These are phyloP conservation scores for Brachyistius frenatus DNA, from an alignment of 2,113 vertebrate genomes.

Conservation along the genomic window DNA sequence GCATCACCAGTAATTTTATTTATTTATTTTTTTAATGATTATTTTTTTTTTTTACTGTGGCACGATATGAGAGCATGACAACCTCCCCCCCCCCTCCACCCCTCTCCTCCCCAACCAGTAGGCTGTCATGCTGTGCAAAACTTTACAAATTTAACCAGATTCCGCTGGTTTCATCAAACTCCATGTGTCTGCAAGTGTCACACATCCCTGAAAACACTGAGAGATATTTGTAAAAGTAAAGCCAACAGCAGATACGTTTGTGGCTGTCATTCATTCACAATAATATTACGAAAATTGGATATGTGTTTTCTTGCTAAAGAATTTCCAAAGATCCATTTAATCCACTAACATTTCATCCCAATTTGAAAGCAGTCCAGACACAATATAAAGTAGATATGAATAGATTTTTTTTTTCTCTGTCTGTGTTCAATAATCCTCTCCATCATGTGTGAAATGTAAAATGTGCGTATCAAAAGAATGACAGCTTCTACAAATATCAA, in stretches of 20 bases:
- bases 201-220: not conserved
- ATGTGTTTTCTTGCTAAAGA: not conserved
- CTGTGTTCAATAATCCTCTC: not conserved
- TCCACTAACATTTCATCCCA: not conserved
- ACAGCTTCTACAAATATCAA: conserved; percentile 72
- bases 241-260: not conserved
- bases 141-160: conserved; percentile 60
- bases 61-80: conserved; percentile 40
- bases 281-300: not conserved
- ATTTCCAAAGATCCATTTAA: not conserved
- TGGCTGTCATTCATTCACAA: not conserved
- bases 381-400: conserved; percentile 27
- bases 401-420: not conserved
- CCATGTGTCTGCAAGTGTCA: conserved; percentile 6
- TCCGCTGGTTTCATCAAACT: conserved; percentile 37
- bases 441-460: conserved; percentile 42
- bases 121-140: conserved; percentile 61
- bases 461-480: conserved; percentile 48
- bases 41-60: conserved; percentile 11
- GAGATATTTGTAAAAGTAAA: conserved; percentile 10
- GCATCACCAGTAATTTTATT: conserved; percentile 34
- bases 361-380: conserved; percentile 6
- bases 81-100: not conserved
- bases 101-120: not conserved
- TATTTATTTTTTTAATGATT: too few relatives aligned